Base-by-base conservation (phyloP, 2,113 vertebrate species). In the Chaetodon auriga region DNA sequence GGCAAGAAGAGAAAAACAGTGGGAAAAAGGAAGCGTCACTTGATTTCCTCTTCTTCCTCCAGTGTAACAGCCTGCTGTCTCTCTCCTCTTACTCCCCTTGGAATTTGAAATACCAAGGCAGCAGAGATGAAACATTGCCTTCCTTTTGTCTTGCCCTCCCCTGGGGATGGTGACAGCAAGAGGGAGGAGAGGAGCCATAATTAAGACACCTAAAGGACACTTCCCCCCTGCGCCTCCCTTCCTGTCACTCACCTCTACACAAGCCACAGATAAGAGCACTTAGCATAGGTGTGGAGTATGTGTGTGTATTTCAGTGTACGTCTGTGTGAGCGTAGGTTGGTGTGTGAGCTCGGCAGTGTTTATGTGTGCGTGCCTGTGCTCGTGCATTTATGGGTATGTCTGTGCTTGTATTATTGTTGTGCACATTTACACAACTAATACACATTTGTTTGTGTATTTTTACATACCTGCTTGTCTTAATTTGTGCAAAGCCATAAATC, bases 151-250 rank as follows among this genome's bases (percentile, higher is more conserved):
- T 90, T 72, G 89, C 74, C 87, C 90, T 91, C 90, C 89, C 91
- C 75, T 30, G 88, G 88, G 89, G 91, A 87, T 48, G 79, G 89
- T 94, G 93, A 94, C 94, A 93, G 92, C 70, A 58, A 92, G 90
- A 90, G 81, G 90, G 92, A 90, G 91, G 91, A 90, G 89, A 93
- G 81, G 87, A 88, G 90, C 82, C 90, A 87, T 94, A 94, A 95
- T 94, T 92, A 93, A 94, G 88, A 92, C 87, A 92, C 90, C 92
- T 93, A 92, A 92, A 93, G 91, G 92, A 94, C 92, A 93, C 91
- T 90, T 89, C 85, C 89, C 84, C 84, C 75, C 87, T 62, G 80
- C 41, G 68, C 85, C 86, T 87, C 81, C 83, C 83, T 88, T 81
- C 81, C 89, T 94, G 93, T 93, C 93, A 94, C 86, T 93, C 93